Percentiles rank a stretch among this genome's conserved stretches.
Conservation (phyloP, 2,888 invertebrate genomes). For the Troides helena region DNA sequence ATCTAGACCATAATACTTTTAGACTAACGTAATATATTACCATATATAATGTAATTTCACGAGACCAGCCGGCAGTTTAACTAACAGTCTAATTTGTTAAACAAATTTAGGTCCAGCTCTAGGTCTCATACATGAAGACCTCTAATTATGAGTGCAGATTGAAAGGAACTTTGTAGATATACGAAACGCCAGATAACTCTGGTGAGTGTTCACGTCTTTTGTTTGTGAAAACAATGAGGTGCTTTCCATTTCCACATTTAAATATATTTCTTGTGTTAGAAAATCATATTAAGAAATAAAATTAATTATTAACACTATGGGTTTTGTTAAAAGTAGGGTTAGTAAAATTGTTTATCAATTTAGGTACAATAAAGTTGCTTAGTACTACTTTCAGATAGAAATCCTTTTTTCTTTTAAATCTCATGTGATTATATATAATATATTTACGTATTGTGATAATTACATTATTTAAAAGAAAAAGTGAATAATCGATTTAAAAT, state of each 20-base stretch:
- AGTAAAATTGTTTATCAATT: too few relatives aligned
- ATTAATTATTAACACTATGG: too few relatives aligned
- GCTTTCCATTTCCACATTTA: neutral
- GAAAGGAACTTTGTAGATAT: conserved; percentile 1
- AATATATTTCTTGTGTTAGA: neutral
- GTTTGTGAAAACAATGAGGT: neutral
- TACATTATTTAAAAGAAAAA: too few relatives aligned
- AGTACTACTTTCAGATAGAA: too few relatives aligned
- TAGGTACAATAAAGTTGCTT: too few relatives aligned
- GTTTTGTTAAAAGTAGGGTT: too few relatives aligned
- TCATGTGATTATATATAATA: too few relatives aligned
- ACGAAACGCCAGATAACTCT: neutral
- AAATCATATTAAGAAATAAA: too few relatives aligned
- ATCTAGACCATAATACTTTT: conserved; percentile 14
- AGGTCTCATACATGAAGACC: conserved; percentile 23
- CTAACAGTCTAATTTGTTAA: conserved; percentile 26
- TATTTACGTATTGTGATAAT: too few relatives aligned
- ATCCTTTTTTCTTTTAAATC: too few relatives aligned
- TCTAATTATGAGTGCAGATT: conserved; percentile 9
- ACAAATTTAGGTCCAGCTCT: conserved; percentile 25
- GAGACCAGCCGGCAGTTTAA: conserved; percentile 14
- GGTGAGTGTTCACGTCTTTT: neutral
- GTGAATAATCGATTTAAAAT: too few relatives aligned
- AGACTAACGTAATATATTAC: conserved; percentile 13
- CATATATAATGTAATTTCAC: conserved; percentile 22